Conservation (phyloP, 2,113 vertebrate genomes). For the Globicephala melas region DNA sequence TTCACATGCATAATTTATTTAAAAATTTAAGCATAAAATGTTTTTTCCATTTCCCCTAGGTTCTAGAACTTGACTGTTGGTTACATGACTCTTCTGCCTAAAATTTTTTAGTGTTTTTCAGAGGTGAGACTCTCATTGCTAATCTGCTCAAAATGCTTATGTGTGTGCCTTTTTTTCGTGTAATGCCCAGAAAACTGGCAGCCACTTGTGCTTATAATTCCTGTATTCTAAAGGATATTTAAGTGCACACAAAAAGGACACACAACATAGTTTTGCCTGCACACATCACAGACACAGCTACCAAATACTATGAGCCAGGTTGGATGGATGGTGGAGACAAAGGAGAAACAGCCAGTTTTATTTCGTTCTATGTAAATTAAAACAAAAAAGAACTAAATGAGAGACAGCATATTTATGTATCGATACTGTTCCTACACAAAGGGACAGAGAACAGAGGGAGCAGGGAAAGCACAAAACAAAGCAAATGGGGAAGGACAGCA, state of each 20-base stretch:
- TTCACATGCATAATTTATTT: slow-evolving; percentile 56
- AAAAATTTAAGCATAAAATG: slow-evolving; percentile 28
- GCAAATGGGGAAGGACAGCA: slow-evolving; percentile 81
- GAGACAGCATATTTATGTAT: slow-evolving; percentile 77
- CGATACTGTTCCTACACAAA: slow-evolving; percentile 81
- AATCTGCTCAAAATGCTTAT: slow-evolving; percentile 20
- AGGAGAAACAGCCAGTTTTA: slow-evolving; percentile 91
- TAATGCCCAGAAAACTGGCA: slow-evolving; percentile 60
- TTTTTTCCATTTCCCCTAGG: neutral
- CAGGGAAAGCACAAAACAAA: slow-evolving; percentile 82
- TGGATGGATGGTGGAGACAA: slow-evolving; percentile 73
- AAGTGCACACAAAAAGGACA: slow-evolving; percentile 72
- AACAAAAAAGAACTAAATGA: slow-evolving; percentile 65
- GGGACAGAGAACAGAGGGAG: slow-evolving; percentile 84
- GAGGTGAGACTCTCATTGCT: neutral
- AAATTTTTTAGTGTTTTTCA: slow-evolving; percentile 34
- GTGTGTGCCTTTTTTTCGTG: neutral
- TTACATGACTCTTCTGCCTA: neutral
- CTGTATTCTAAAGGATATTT: slow-evolving; percentile 46
- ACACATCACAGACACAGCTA: slow-evolving; percentile 73
- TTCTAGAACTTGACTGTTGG: slow-evolving; percentile 29
- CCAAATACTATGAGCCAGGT: slow-evolving; percentile 65
- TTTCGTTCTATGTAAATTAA: slow-evolving; percentile 79
- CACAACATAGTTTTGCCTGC: slow-evolving; percentile 70
- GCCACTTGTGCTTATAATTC: slow-evolving; percentile 57